phyloP scores from a whole-genome alignment of 2,888 invertebrate species.

The Parnassius orleans region DNA sequence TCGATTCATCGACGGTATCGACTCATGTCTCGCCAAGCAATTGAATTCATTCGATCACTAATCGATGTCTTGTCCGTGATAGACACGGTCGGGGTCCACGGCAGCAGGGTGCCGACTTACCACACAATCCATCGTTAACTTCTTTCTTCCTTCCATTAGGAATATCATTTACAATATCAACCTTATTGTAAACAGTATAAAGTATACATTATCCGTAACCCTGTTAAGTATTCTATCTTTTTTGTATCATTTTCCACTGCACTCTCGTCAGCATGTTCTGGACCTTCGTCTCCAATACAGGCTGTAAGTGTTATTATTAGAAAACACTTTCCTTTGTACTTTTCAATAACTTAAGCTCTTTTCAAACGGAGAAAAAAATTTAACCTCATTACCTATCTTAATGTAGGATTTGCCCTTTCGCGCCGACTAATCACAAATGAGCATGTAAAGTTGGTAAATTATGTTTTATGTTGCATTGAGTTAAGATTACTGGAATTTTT shows the following conservation, averaged over 20 bases:
- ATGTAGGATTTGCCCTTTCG: slow-evolving; percentile 81
- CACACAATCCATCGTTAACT: slow-evolving; percentile 82
- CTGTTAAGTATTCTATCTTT: slow-evolving; percentile 68
- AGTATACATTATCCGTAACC: slow-evolving; percentile 61
- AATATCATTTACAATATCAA: slow-evolving; percentile 62
- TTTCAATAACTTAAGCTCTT: slow-evolving; percentile 47
- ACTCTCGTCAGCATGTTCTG: slow-evolving; percentile 70
- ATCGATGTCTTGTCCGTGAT: slow-evolving; percentile 81
- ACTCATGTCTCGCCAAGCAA: slow-evolving; percentile 76
- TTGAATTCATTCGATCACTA: slow-evolving; percentile 82
- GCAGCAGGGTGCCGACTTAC: slow-evolving; percentile 81
- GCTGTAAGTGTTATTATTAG: slow-evolving; percentile 56
- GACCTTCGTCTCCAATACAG: slow-evolving; percentile 49
- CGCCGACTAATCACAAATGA: slow-evolving; percentile 80
- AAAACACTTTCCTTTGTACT: slow-evolving; percentile 53
- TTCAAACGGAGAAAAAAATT: slow-evolving; percentile 52
- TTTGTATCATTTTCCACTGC: slow-evolving; percentile 75
- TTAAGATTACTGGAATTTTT: slow-evolving; percentile 71
- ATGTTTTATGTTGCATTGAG: slow-evolving; percentile 79
- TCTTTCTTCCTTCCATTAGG: slow-evolving; percentile 79
- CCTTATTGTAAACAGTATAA: slow-evolving; percentile 59
- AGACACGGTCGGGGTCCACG: slow-evolving; percentile 78
- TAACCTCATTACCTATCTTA: slow-evolving; percentile 82
- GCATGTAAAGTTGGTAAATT: slow-evolving; percentile 80
- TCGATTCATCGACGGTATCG: slow-evolving; percentile 75